phyloP scores from a whole-genome alignment of 2,888 invertebrate genomes.

The Athetis lepigone region DNA sequence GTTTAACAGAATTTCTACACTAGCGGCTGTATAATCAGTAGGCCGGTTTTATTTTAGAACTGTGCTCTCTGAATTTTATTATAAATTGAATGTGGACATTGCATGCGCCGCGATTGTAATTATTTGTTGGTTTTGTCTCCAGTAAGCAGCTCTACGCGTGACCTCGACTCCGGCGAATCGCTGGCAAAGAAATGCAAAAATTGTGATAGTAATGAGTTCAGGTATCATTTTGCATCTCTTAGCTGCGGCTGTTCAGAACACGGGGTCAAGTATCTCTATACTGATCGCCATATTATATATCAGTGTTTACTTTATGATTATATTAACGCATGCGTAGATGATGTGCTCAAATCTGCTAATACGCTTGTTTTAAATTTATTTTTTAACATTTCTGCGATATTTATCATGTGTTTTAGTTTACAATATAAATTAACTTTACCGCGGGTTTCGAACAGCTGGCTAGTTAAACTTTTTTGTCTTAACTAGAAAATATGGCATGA shows the following conservation, averaged over 20 bases:
- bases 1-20: background rate
- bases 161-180: conserved; percentile 36
- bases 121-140: conserved; percentile 65
- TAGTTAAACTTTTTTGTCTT: conserved; percentile 8
- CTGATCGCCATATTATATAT: background rate
- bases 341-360: conserved; percentile 21
- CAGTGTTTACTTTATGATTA: background rate
- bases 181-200: conserved; percentile 72
- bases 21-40: background rate
- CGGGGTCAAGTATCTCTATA: conserved; percentile 26
- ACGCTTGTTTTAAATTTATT: conserved; percentile 12
- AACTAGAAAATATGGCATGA: conserved; percentile 19
- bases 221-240: conserved; percentile 65
- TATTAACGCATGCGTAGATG: conserved; percentile 15
- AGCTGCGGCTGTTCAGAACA: conserved; percentile 38
- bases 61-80: background rate
- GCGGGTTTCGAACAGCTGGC: conserved; percentile 42
- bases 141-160: conserved; percentile 63
- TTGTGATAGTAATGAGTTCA: conserved; percentile 71
- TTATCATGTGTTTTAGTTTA: background rate
- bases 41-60: background rate
- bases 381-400: conserved; percentile 9
- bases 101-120: conserved; percentile 63
- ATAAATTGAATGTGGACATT: conserved; percentile 7
- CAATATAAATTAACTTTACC: conserved; percentile 21